Base-by-base conservation (phyloP, 2,888 invertebrate genomes). In the Anticlea derivata region DNA sequence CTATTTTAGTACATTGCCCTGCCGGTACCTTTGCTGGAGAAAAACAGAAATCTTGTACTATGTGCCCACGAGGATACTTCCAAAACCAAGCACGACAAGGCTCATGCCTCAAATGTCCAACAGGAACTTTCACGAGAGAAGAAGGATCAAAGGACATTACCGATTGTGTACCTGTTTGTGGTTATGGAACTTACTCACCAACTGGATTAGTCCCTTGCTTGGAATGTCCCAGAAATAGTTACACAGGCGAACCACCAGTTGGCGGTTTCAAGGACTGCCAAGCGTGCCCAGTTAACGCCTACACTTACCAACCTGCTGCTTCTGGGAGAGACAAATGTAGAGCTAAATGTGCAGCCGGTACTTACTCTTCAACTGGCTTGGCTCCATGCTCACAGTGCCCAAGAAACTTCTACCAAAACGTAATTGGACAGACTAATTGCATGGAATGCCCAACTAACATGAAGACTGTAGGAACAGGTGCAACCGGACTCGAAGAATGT, bases 381-480 rank as follows among this genome's bases (percentile, higher is more conserved):
- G 96, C 98, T 6, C 98, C 98, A 0, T 99, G 99, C 80, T 96
- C 97, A 1, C 93, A 95, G 50, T 99, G 99, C 70, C 98, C 99
- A 0, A 92, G 93, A 65, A 96, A 99, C 83, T 97, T 97, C 85
- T 99, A 96, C 82, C 98, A 99, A 83, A 94, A 96, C 7, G 87
- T 94, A 17, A 91, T 95, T 22, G 98, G 98, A 0, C 95, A 96
- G 66, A 96, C 94, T 1, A 93, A 94, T 24, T 99, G 98, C 78
- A 93, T 93, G 70, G 97, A 98, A 80, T 99, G 99, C 73, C 96
- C 97, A 1, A 95, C 96, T 2, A 96, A 97, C 61, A 97, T 96
- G 93, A 95, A 95, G 73, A 99, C 99, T 0, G 94, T 95, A 53
- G 93, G 93, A 22, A 88, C 94, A 0, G 98, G 97, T 7, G 93